These are phyloP conservation scores for Marasmarcha lunaedactyla DNA, from an alignment of 2,888 invertebrate genomes.

Conservation along the genomic window DNA sequence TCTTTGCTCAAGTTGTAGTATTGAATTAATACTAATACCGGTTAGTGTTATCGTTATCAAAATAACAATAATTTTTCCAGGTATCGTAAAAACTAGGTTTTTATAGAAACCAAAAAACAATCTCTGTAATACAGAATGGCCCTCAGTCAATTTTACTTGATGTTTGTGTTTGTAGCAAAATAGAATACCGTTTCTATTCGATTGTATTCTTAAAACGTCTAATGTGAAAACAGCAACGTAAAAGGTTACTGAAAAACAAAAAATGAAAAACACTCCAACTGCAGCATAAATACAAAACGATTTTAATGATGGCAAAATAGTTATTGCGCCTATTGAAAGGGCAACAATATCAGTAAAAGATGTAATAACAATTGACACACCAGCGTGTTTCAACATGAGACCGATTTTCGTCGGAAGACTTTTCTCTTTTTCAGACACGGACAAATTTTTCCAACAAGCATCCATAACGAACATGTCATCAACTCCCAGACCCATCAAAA, in stretches of 20 bases:
- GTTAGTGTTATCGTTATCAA: conserved; percentile 70
- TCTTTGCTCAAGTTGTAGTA: conserved; percentile 77
- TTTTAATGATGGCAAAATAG: conserved; percentile 82
- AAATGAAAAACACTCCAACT: conserved; percentile 80
- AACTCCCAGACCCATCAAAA: conserved; percentile 83
- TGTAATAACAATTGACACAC: conserved; percentile 86
- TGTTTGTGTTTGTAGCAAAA: conserved; percentile 75
- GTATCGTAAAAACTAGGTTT: conserved; percentile 73
- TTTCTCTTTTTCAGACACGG: conserved; percentile 57
- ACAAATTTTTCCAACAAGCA: conserved; percentile 79
- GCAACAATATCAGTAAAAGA: conserved; percentile 86
- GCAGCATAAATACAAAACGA: conserved; percentile 88
- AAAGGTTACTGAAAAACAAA: conserved; percentile 82
- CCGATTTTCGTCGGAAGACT: conserved; percentile 76
- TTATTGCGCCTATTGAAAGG: conserved; percentile 82
- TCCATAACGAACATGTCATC: conserved; percentile 90
- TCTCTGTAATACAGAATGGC: conserved; percentile 70
- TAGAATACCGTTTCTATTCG: conserved; percentile 74
- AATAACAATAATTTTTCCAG: conserved; percentile 75
- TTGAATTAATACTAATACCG: conserved; percentile 72
- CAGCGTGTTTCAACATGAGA: conserved; percentile 80
- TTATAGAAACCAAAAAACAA: conserved; percentile 72
- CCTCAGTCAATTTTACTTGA: conserved; percentile 59
- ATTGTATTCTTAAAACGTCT: conserved; percentile 74
- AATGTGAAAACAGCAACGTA: conserved; percentile 82